phyloP scores from a whole-genome alignment of 2,113 vertebrate genomes.

The Festucalex cinctus region DNA sequence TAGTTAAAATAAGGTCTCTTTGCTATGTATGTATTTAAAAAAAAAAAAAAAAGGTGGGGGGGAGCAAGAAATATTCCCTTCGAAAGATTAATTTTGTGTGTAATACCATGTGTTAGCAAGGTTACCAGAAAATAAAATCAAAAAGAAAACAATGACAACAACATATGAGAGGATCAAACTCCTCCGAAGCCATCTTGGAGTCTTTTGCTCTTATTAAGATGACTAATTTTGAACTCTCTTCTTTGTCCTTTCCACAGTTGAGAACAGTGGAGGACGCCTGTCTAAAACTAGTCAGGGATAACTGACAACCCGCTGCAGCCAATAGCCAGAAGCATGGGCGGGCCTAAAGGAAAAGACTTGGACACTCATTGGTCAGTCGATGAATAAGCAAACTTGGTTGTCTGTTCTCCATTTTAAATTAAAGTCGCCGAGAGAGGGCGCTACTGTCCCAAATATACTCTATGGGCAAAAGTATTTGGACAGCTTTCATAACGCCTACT shows the following conservation, averaged over 20 bases:
- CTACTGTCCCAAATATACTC: conserved; percentile 5
- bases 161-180: conserved; percentile 1
- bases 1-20: no score
- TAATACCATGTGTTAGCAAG: neutral
- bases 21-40: no score
- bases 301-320: conserved; percentile 10
- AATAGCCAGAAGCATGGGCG: conserved; percentile 12
- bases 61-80: neutral
- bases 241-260: conserved; percentile 16
- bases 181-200: conserved; percentile 18
- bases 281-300: neutral
- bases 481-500: neutral
- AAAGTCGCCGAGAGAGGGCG: conserved; percentile 33
- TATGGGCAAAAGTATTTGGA: neutral
- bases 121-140: conserved; percentile 1
- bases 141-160: neutral
- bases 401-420: neutral
- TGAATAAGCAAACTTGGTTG: conserved; percentile 19
- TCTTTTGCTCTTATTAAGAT: conserved; percentile 38
- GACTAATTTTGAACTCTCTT: conserved; percentile 33
- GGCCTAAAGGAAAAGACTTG: neutral
- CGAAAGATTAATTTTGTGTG: neutral
- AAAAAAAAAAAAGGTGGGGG: no score
- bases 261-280: conserved; percentile 2
- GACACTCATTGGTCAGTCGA: conserved; percentile 17